Percentiles rank a stretch among this genome's conserved stretches.
Evolutionary conservation across 2,113 vertebrate genomes (phyloP).

Genomic region (Nettapus auritus): DNA sequence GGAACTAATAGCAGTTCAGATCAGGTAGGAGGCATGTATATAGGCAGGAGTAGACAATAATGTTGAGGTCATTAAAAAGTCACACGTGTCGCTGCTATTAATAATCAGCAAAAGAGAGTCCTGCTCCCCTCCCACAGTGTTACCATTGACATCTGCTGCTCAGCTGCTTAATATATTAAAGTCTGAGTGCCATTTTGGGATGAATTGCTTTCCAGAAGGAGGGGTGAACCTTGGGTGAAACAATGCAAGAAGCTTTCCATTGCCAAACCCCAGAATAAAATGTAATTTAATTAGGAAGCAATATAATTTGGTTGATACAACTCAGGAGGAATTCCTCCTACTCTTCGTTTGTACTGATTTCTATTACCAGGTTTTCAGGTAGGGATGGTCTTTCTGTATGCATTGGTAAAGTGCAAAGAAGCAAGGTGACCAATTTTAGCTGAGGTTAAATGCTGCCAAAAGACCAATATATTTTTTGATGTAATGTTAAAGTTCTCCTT

Average conservation of each 20-base stretch:
- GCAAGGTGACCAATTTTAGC: not conserved
- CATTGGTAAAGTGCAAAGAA: not conserved
- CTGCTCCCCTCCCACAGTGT: not conserved
- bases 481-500: not conserved
- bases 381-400: not conserved
- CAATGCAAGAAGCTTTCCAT: not conserved
- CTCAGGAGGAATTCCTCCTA: not conserved
- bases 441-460: not conserved
- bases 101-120: not conserved
- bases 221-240: not conserved
- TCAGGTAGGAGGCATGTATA: not conserved
- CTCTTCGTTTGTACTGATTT: not conserved
- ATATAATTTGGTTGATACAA: not conserved
- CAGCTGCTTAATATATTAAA: not conserved
- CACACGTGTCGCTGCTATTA: not conserved
- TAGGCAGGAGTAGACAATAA: not conserved
- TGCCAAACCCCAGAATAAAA: not conserved
- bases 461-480: not conserved
- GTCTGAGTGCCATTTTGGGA: not conserved
- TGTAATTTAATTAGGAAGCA: not conserved
- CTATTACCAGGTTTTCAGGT: not conserved
- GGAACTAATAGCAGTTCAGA: not conserved
- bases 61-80: not conserved
- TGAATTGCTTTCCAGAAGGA: slow-evolving; percentile 27
- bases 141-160: slow-evolving; percentile 21